Evolutionary conservation across 2,888 invertebrate genomes (phyloP).

Genomic region (Drosophila mimica): DNA sequence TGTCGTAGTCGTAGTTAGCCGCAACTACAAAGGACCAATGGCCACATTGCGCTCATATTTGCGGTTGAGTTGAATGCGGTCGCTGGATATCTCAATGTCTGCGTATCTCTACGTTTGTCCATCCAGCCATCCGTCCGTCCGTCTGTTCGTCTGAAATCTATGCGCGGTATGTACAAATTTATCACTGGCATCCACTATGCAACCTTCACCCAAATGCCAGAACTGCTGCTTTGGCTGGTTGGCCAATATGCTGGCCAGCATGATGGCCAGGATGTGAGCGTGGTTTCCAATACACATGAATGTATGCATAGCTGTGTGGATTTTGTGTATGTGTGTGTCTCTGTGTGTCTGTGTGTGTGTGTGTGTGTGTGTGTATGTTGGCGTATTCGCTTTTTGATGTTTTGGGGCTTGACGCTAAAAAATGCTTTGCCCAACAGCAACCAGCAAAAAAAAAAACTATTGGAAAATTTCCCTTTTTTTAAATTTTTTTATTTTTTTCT

Average conservation of each 20-base stretch:
- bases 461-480: conserved; percentile 54
- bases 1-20: conserved; percentile 51
- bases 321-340: conserved; percentile 3
- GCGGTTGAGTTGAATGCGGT: conserved; percentile 64
- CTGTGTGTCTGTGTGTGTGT: conserved; percentile 18
- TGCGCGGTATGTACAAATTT: conserved; percentile 80
- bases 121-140: not conserved
- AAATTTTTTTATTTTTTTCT: conserved; percentile 34
- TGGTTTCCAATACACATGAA: conserved; percentile 49
- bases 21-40: conserved; percentile 54
- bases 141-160: conserved; percentile 64
- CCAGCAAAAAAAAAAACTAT: conserved; percentile 66
- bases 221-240: conserved; percentile 46
- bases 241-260: conserved; percentile 72
- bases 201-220: conserved; percentile 79
- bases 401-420: conserved; percentile 75
- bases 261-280: conserved; percentile 65
- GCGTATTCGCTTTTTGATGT: conserved; percentile 75
- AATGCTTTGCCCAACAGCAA: conserved; percentile 69
- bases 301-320: conserved; percentile 3
- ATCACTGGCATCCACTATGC: conserved; percentile 73
- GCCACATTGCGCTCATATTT: conserved; percentile 71
- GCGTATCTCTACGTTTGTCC: conserved; percentile 20
- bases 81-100: conserved; percentile 16
- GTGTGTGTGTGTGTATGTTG: conserved; percentile 28